Conservation (phyloP, 1,140 invertebrate species). For the Branchinecta lindahli region DNA sequence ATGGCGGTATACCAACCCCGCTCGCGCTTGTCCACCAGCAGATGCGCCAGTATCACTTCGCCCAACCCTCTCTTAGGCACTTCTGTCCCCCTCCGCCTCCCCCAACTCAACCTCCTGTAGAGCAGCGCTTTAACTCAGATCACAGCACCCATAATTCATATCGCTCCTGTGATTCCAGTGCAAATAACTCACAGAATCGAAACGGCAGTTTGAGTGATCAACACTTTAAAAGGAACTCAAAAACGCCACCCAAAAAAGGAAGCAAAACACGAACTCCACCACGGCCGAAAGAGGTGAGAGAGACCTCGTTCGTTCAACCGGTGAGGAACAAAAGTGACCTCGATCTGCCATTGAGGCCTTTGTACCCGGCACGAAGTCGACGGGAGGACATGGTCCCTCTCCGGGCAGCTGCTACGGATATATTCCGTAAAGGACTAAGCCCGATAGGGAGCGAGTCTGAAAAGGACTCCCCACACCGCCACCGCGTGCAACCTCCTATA, state of each 20-base stretch:
- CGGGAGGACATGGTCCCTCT: background rate
- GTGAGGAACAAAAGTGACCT: background rate
- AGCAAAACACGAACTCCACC: background rate
- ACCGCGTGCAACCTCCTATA: background rate
- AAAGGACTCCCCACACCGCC: background rate
- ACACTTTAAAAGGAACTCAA: background rate
- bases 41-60: constrained; percentile 33
- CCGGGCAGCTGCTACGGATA: background rate
- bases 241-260: background rate
- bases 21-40: constrained; percentile 41
- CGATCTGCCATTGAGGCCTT: background rate
- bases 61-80: constrained; percentile 29
- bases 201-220: background rate
- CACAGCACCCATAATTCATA: background rate
- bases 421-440: background rate
- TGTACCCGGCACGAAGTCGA: background rate
- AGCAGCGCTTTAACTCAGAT: background rate
- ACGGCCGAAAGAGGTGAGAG: background rate
- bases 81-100: constrained; percentile 16
- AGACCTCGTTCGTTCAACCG: background rate
- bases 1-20: constrained; percentile 50
- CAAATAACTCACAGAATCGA: constrained; percentile 6
- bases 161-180: constrained; percentile 5
- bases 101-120: constrained; percentile 16
- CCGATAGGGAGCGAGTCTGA: background rate